A percentile compares a stretch with the other conserved stretches of the same genome.
These are phyloP conservation scores for Oryzias celebensis DNA, from an alignment of 2,113 vertebrate species.

Conservation along the genomic window DNA sequence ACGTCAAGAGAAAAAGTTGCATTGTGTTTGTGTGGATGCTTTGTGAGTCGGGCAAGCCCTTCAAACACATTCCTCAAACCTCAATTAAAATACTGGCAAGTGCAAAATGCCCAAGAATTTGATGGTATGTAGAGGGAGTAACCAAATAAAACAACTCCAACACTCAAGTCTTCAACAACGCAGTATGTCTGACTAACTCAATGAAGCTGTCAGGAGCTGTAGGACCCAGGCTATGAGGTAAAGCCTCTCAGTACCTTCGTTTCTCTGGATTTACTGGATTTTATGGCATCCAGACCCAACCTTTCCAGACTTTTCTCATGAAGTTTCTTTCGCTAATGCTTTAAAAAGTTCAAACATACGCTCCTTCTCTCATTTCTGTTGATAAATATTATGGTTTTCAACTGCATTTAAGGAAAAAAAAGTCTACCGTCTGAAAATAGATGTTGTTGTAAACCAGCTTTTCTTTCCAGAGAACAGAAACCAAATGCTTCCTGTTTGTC, in stretches of 20 bases:
- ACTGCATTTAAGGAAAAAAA: no score
- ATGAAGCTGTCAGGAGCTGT: not conserved
- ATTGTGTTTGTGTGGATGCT: no score
- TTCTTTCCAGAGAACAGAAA: not conserved
- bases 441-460: no score
- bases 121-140: not conserved
- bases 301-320: not conserved
- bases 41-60: not conserved
- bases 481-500: not conserved
- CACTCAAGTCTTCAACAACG: not conserved
- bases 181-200: not conserved
- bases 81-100: not conserved
- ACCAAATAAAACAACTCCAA: constrained; percentile 6
- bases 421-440: no score
- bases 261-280: no score
- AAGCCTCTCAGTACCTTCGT: no score
- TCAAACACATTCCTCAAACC: not conserved
- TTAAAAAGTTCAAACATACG: no score
- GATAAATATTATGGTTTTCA: no score
- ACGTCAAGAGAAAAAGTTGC: no score
- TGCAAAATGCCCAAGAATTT: not conserved
- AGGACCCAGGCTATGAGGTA: no score
- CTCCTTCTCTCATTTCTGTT: no score
- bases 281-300: not conserved
- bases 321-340: no score